Conservation (phyloP, 1,140 invertebrate genomes). For the Euwallacea fornicatus region DNA sequence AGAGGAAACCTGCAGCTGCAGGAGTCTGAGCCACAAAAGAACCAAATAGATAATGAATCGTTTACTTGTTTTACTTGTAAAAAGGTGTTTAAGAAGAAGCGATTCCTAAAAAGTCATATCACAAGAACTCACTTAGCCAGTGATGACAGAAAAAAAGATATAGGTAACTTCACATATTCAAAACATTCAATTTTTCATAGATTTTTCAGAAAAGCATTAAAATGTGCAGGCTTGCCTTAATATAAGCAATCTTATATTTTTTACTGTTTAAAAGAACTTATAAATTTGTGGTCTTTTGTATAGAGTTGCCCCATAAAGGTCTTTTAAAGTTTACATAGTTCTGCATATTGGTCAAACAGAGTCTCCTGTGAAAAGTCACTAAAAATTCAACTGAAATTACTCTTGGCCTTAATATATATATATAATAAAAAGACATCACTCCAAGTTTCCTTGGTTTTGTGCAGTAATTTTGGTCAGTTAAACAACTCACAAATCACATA, state of each 20-base stretch:
- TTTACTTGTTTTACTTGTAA: slow-evolving; percentile 37
- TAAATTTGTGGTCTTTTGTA: neutral
- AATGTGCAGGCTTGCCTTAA: no score
- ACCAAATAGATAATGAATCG: slow-evolving; percentile 3
- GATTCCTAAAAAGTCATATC: slow-evolving; percentile 34
- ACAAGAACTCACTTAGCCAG: slow-evolving; percentile 28
- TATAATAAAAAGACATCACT: neutral
- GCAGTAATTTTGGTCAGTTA: neutral
- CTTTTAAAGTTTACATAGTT: no score
- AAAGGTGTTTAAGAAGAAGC: slow-evolving; percentile 37
- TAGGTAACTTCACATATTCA: slow-evolving; percentile 11
- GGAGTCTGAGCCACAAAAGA: slow-evolving; percentile 17
- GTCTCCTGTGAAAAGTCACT: no score
- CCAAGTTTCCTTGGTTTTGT: neutral
- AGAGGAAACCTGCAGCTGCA: slow-evolving; percentile 21
- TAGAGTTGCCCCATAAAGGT: neutral
- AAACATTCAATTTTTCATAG: slow-evolving; percentile 3
- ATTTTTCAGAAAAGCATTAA: slow-evolving; percentile 1
- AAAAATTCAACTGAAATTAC: no score
- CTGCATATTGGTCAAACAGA: no score
- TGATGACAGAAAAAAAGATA: neutral
- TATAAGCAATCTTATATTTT: no score
- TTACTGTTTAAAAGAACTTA: neutral
- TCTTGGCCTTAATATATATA: neutral
- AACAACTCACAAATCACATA: neutral